phyloP scores from a whole-genome alignment of 2,797 vertebrate genomes.

The Amblyopsis hoosieri region DNA sequence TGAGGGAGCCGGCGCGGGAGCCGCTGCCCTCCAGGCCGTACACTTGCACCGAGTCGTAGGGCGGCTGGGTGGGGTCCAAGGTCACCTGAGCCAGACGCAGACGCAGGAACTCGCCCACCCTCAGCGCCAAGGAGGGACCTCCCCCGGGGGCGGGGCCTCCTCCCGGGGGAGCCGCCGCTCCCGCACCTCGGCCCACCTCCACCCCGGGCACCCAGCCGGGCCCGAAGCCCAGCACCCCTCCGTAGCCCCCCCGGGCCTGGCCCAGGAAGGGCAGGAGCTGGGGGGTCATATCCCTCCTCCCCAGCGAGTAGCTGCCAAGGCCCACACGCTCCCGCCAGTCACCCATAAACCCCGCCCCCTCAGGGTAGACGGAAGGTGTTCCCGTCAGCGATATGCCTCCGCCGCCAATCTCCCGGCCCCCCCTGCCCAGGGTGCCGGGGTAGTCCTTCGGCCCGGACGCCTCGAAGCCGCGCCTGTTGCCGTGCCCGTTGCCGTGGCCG shows the following conservation, averaged over 20 bases:
- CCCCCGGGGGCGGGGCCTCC: slow-evolving; percentile 15
- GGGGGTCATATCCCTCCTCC: slow-evolving; percentile 86
- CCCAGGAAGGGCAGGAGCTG: slow-evolving; percentile 76
- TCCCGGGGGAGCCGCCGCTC: slow-evolving; percentile 26
- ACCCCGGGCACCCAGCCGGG: slow-evolving; percentile 72
- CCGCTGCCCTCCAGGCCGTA: slow-evolving; percentile 90
- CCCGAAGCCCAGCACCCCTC: slow-evolving; percentile 72
- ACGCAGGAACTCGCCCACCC: slow-evolving; percentile 85
- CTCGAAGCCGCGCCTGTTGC: slow-evolving; percentile 69
- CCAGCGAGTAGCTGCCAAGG: slow-evolving; percentile 70
- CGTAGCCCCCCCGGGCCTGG: slow-evolving; percentile 68
- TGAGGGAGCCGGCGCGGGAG: slow-evolving; percentile 88
- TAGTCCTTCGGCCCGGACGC: slow-evolving; percentile 73
- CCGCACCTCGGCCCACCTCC: slow-evolving; percentile 60
- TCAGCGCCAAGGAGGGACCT: slow-evolving; percentile 79
- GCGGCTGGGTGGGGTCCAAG: slow-evolving; percentile 86
- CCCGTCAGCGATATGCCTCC: slow-evolving; percentile 67
- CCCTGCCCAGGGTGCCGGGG: slow-evolving; percentile 69
- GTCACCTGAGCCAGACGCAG: slow-evolving; percentile 87
- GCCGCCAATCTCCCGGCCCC: slow-evolving; percentile 55
- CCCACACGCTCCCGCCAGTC: slow-evolving; percentile 79
- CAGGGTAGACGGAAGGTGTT: slow-evolving; percentile 67
- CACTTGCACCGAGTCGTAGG: slow-evolving; percentile 92
- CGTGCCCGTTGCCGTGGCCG: neutral
- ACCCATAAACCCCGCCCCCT: slow-evolving; percentile 69